A percentile compares a stretch with the other conserved stretches of the same genome.
These are phyloP conservation scores for Campylomormyrus tamandua DNA, from an alignment of 2,113 vertebrate species.

Conservation along the genomic window DNA sequence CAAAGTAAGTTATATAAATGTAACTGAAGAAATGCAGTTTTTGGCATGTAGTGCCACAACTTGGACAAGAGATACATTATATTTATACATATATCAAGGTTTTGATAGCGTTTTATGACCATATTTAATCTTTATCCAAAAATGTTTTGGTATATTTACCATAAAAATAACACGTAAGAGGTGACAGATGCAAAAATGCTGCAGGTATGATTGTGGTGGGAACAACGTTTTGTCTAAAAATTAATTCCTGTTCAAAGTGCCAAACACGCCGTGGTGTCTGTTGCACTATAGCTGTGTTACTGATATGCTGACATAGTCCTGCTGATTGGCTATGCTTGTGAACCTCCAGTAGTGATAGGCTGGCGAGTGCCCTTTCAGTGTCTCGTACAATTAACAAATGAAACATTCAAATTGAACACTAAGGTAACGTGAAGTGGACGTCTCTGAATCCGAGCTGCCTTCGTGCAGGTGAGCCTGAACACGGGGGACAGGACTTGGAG, in stretches of 20 bases:
- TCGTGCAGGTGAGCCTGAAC: constrained; percentile 13
- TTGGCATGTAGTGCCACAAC: constrained; percentile 34
- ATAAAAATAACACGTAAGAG: not conserved
- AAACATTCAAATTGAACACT: constrained; percentile 19
- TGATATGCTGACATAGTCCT: not conserved
- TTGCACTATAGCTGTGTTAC: not conserved
- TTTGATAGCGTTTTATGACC: not conserved
- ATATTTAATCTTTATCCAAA: not conserved
- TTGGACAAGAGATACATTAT: constrained; percentile 22
- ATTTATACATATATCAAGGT: not conserved
- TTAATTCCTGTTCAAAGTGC: not conserved
- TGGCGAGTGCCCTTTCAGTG: not conserved
- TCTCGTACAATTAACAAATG: not conserved
- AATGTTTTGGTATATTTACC: not conserved
- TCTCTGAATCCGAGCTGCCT: not conserved
- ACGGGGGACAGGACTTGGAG: constrained; percentile 12
- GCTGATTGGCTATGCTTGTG: not conserved
- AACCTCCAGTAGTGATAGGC: not conserved
- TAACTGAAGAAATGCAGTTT: constrained; percentile 8
- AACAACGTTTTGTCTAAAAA: not conserved
- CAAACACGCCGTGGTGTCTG: not conserved
- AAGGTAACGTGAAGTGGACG: not conserved
- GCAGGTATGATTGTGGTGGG: not conserved
- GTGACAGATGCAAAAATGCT: not conserved
- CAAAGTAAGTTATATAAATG: constrained; percentile 14